Percentiles rank a stretch among this genome's conserved stretches.
Conservation (phyloP, 2,113 vertebrate genomes). For the Microcebus ravelobensis region DNA sequence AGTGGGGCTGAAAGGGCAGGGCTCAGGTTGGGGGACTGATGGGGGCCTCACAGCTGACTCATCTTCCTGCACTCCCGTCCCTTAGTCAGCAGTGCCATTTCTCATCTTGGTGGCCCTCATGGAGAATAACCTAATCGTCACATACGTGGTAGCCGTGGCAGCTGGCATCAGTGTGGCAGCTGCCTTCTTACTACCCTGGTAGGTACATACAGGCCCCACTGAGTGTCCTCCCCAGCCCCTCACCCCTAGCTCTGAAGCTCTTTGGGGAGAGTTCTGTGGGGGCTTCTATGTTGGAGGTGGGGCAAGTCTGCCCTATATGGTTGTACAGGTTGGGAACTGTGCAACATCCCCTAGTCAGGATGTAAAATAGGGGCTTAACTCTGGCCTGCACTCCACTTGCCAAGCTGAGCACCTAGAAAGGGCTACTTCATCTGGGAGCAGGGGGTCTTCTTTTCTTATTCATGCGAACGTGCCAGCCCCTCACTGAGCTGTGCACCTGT, state of each 20-base stretch:
- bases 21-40: too few relatives aligned
- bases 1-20: conserved; percentile 73
- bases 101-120: conserved; percentile 89
- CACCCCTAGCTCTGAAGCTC: neutral
- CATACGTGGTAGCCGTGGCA: conserved; percentile 90
- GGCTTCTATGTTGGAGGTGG: neutral
- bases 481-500: neutral
- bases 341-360: neutral
- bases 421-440: neutral
- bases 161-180: conserved; percentile 93
- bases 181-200: conserved; percentile 96
- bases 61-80: neutral
- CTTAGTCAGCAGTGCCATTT: conserved; percentile 94
- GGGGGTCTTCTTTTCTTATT: neutral
- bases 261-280: neutral
- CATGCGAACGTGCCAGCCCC: neutral
- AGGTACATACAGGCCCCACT: neutral
- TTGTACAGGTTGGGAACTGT: neutral
- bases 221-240: neutral
- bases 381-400: neutral
- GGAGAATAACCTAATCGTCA: conserved; percentile 88
- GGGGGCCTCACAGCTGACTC: neutral
- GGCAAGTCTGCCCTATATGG: neutral
- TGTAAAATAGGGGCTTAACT: neutral
- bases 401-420: neutral